Base-by-base conservation (phyloP, 2,888 invertebrate genomes). In the Stratiomys singularior region DNA sequence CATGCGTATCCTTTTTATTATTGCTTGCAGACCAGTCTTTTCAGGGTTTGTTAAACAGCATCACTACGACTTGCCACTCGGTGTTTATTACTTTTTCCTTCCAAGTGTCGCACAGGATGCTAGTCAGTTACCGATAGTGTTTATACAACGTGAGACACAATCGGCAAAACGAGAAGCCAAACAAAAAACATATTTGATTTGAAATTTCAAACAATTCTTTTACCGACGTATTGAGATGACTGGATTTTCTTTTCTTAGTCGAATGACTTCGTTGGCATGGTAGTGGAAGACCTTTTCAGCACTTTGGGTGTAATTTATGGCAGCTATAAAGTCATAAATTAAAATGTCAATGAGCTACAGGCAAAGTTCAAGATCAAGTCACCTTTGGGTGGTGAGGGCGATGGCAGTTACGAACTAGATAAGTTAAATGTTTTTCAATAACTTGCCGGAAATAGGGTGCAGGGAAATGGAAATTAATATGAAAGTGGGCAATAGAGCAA, bases 311-410 rank as follows among this genome's bases (percentile, higher is more conserved):
- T 66, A 18, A 66, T 66, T 66, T 66, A 66, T 66, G 37, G 44
- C 28, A 18, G 66, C 37, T 28, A 64, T 64, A 64, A 64, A 64
- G n/a, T 30, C 28, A 64, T 64, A 64, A 64, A 64, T 64, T 23
- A 64, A 64, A 27, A 64, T 64, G 64, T 30, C 64, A 64, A 30
- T 64, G n/a, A 13, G 60, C 23, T 25, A 21, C 7, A 18, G 60
- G 23, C 9, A 56, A 7, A 21, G 60, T 60, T 60, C 58, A 60
- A 25, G 58, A 37, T 23, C 58, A 60, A 60, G 58, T 60, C 58
- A 60, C 58, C 58, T 60, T 60, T 18, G 23, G 52, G 52, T 52
- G n/a, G 15, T 13, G 52, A 52, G 52, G 52, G 37, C 9, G 37
- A 3, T 37, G 37, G n/a, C n/a, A n/a, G n/a, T n/a, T n/a, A n/a